Conservation (phyloP, 2,797 vertebrate species). For the Myotis planiceps region DNA sequence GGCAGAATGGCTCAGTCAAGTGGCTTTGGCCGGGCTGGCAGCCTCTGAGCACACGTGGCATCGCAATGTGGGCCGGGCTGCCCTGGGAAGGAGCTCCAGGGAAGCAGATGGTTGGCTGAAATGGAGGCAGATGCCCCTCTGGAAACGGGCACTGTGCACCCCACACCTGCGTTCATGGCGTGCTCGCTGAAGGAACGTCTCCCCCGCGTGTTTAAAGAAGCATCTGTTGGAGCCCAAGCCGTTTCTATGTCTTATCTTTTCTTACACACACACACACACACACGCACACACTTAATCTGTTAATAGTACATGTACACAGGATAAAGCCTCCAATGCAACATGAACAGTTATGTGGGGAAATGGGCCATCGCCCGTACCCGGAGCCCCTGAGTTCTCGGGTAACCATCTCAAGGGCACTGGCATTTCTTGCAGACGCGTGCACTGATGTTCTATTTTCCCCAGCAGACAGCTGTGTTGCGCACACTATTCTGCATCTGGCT, state of each 20-base stretch:
- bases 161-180: not conserved
- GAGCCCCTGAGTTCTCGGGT: fast-evolving
- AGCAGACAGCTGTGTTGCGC: fast-evolving
- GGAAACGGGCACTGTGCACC: fast-evolving
- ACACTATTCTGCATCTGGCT: fast-evolving
- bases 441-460: fast-evolving
- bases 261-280: not conserved
- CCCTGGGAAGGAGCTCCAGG: fast-evolving
- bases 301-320: fast-evolving
- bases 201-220: not conserved
- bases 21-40: slow-evolving; percentile 63
- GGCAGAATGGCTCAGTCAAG: slow-evolving; percentile 67
- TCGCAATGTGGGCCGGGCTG: not conserved
- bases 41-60: not conserved
- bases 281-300: too few relatives aligned
- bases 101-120: not conserved
- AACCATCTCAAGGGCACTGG: fast-evolving
- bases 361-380: fast-evolving
- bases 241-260: not conserved
- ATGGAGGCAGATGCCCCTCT: not conserved
- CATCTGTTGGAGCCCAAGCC: not conserved
- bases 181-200: fast-evolving
- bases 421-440: fast-evolving
- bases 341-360: fast-evolving
- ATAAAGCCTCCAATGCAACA: fast-evolving